phyloP scores from a whole-genome alignment of 2,797 vertebrate genomes.

The Vipera latastei region DNA sequence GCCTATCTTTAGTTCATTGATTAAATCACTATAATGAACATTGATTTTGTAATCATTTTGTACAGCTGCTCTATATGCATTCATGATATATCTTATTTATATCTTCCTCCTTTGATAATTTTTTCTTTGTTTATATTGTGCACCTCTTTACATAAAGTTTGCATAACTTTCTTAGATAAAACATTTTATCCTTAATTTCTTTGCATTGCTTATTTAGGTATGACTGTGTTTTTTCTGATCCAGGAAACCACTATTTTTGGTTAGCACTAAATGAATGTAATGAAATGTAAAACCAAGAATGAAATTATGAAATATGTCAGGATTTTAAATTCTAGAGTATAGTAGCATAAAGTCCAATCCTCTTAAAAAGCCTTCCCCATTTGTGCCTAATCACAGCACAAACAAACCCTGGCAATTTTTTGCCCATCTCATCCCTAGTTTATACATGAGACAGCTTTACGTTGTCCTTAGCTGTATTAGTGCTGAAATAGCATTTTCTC shows the following conservation, averaged over 20 bases:
- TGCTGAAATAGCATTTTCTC: background rate
- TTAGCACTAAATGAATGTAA: background rate
- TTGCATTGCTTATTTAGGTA: background rate
- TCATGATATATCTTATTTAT: background rate
- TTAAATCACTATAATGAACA: background rate
- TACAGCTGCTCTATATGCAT: background rate
- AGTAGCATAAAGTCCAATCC: background rate
- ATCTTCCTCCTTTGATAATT: background rate
- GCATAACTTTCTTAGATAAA: background rate
- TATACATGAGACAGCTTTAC: background rate
- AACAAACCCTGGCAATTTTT: background rate
- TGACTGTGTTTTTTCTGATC: background rate
- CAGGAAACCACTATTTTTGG: background rate
- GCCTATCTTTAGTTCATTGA: background rate
- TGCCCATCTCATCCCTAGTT: background rate
- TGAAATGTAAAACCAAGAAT: background rate
- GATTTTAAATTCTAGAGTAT: background rate
- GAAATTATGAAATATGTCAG: background rate
- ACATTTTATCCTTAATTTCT: background rate
- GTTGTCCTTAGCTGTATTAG: background rate
- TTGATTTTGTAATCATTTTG: background rate
- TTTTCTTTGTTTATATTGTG: background rate
- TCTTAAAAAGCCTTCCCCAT: background rate
- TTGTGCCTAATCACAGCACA: background rate
- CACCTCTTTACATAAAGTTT: background rate